Evolutionary conservation across 2,113 vertebrate genomes (phyloP), one percentile per base, ranked within the genome.

Genomic region (Naja naja): DNA sequence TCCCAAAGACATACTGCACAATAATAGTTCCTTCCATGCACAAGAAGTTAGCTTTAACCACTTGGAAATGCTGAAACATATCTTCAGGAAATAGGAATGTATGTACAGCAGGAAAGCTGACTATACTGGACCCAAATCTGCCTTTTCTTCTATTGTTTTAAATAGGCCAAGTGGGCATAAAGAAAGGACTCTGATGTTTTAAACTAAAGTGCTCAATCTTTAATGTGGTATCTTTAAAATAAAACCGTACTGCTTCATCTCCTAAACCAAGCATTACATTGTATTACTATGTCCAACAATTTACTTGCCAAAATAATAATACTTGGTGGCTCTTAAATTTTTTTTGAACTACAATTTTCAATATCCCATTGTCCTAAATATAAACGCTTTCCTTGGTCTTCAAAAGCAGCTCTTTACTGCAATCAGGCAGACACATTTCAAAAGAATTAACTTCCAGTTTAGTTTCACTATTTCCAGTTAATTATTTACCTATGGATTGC

Each of bases 71-170:
- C 34, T 81, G 3, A 22, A 95, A 96, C 94, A 93, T 91, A 95
- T 95, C 93, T 93, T 97, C 96, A 96, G 96, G 96, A 96, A 95
- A 96, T 96, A 95, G 95, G 89, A 94, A 93, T 94, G 94, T 87
- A 58, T 88, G 25, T 81, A 0, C 93, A 52, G 92, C 64, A 86
- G 95, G 94, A 94, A 88, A 94, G 93, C 91, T 93, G 88, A 94
- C n/a, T 74, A 94, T 91, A 90, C 91, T 91, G 7, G 58, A 93
- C 93, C 20, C 74, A 22, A 94, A 93, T 64, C 90, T 87, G 5
- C 87, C 56, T 55, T 0, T 54, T 43, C 22, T 89, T n/a, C 49
- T 34, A 54, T 95, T 86, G 60, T 3, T 85, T 81, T 92, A 0
- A 16, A 56, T 34, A 89, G 54, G 16, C 0, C 2, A 0, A 3